Evolutionary conservation across 2,113 vertebrate species (phyloP).

Genomic region (Benitochromis conjunctus): DNA sequence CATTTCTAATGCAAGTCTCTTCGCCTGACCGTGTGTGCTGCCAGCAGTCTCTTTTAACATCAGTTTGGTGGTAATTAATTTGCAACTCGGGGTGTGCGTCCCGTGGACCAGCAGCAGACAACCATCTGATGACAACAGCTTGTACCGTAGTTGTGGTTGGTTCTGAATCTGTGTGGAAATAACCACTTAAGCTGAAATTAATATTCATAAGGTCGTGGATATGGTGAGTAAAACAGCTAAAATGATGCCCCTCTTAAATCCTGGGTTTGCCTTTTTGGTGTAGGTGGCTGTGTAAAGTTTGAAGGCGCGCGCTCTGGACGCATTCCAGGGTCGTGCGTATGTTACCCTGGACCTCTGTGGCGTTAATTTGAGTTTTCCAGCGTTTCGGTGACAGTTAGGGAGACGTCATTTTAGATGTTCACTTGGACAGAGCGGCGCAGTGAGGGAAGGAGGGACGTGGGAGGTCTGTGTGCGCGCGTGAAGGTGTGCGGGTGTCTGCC

Average conservation of each 20-base stretch:
- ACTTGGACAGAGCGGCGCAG: not conserved
- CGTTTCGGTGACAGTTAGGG: conserved; percentile 18
- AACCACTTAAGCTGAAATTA: not conserved
- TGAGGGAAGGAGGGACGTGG: not conserved
- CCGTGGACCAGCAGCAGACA: not conserved
- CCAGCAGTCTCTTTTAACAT: not conserved
- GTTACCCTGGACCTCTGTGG: not conserved
- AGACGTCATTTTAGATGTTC: conserved; percentile 37
- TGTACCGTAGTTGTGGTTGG: not conserved
- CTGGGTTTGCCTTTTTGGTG: not conserved
- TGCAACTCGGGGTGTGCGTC: not conserved
- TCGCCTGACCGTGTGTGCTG: not conserved
- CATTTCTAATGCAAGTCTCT: not conserved
- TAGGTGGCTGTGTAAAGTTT: not conserved
- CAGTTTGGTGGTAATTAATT: conserved; percentile 22
- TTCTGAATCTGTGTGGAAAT: not conserved
- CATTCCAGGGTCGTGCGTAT: not conserved
- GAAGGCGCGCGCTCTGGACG: not conserved
- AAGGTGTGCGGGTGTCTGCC: not conserved
- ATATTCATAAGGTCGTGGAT: not conserved
- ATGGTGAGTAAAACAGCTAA: not conserved
- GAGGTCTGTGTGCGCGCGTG: not conserved
- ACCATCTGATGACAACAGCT: not conserved
- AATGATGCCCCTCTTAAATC: not conserved
- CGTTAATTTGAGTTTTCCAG: conserved; percentile 33